Percentiles rank a stretch among this genome's conserved stretches.
Conservation (phyloP, 2,888 invertebrate species). For the Podabrus alpinus region DNA sequence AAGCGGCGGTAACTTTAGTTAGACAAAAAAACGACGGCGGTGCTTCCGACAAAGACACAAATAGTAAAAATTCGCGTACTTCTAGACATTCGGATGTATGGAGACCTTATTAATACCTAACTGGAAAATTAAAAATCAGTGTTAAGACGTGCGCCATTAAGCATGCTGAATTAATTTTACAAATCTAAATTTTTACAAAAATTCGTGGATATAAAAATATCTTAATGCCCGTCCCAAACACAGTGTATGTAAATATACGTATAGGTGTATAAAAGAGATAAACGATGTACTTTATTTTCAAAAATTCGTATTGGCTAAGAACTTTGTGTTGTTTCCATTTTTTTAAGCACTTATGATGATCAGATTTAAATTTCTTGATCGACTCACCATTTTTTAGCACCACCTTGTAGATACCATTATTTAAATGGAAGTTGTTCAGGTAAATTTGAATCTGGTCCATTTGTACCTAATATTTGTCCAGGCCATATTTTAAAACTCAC, state of each 20-base stretch:
- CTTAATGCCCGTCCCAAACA: conserved; percentile 21
- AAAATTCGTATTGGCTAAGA: neutral
- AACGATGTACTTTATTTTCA: neutral
- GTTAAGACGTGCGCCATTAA: neutral
- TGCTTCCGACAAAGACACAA: conserved; percentile 28
- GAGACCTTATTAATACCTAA: conserved; percentile 71
- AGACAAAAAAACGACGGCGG: conserved; percentile 53
- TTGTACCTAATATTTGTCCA: neutral
- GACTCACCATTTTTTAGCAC: neutral
- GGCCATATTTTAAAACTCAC: neutral
- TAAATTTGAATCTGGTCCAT: neutral
- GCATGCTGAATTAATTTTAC: neutral
- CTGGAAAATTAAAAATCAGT: neutral
- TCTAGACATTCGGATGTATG: conserved; percentile 71
- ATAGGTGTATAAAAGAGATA: conserved; percentile 3
- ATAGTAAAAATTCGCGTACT: conserved; percentile 52
- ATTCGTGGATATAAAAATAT: conserved; percentile 4
- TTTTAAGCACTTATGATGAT: neutral
- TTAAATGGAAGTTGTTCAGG: neutral
- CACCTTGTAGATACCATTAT: neutral
- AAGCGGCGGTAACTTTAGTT: conserved; percentile 51
- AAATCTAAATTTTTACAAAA: neutral
- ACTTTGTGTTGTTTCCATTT: neutral
- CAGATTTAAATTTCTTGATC: neutral
- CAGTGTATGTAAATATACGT: conserved; percentile 25